Base-by-base conservation (phyloP, 2,113 vertebrate species). In the Gopherus flavomarginatus region DNA sequence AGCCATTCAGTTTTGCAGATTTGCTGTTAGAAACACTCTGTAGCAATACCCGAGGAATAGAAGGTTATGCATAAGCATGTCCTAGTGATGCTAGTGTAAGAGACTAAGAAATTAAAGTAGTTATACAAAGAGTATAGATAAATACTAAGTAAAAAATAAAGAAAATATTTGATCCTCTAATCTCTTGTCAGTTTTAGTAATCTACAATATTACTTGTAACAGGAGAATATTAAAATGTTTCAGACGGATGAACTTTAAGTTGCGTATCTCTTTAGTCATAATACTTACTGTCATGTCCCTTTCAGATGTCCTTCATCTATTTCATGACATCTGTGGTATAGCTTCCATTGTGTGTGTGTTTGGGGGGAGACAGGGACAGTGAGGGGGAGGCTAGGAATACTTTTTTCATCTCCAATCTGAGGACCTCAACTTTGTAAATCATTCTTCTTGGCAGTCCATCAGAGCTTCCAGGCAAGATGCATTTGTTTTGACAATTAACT, bases 361-460 rank as follows among this genome's bases (percentile, higher is more conserved):
- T 78, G 81, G 44, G 57, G 49, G 56, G 52, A 44, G 86, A 72
- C 7, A 16, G 6, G 62, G 62, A 8, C 2, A 16, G 12, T 11
- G 29, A 6, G 29, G 29, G 14, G 13, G 22, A 77, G n/a, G 11
- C 22, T 44, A 77, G 21, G 38, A 77, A 77, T 38, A 77, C 38
- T 44, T 95, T 11, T 53, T 94, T 31, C 31, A 24, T 21, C 2
- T 94, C 21, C 91, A 54, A 65, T 31, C 62, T 89, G 59, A 82
- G 47, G 85, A 57, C 59, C 81, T 56, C 52, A 42, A 90, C 17
- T 79, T 95, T 83, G 93, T 96, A 86, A 97, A 81, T 90, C 82
- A 31, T 3, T 72, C 11, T 88, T 59, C 88, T 89, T 94, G 85
- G 75, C 91, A 50, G 75, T 90, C 79, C 79, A 79, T 91, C 27